Base-by-base conservation (phyloP, 2,113 vertebrate genomes). In the Phrynosoma platyrhinos region DNA sequence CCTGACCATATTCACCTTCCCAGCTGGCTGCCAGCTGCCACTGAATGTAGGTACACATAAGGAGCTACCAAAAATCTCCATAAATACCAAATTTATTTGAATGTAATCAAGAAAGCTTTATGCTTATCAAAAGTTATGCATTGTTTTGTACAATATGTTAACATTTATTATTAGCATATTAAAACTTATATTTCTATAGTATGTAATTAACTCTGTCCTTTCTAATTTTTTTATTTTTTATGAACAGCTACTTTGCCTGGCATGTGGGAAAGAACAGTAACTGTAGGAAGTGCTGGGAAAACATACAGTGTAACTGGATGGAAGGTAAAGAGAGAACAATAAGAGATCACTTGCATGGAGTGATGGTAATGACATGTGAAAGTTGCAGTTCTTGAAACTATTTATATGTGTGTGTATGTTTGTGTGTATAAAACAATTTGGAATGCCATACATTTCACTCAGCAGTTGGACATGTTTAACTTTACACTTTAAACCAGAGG, bases 201-300 rank as follows among this genome's bases (percentile, higher is more conserved):
- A 77, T 25, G 20, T 40, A 68, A 68, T 52, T 77, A 82, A 40
- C 4, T 71, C 75, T 40, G 64, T 2, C 76, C 75, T 40, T 7
- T 88, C 84, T 86, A 66, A 13, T 2, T 80, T 14, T 82, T 3
- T 76, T 64, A 66, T 62, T 82, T 89, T 94, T 91, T 88, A 62
- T 91, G 42, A 88, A 75, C 88, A 99, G 99, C 98, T 90, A 98
- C 96, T 0, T 96, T 99, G 82, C 98, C 99, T 86, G 98, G 98
- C 75, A 99, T 99, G 98, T 99, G 98, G 99, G 98, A 99, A 25
- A 97, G 99, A 97, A 99, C 98, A 20, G 71, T 99, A 90, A 99
- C 98, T 0, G 95, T 99, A 83, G 96, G 98, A 96, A 99, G 99
- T 88, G 98, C 98, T 83, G 98, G 99, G 68, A 99, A 99, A 95